These are phyloP conservation scores for Glareola pratincola DNA, from an alignment of 2,113 vertebrate species.

Conservation along the genomic window DNA sequence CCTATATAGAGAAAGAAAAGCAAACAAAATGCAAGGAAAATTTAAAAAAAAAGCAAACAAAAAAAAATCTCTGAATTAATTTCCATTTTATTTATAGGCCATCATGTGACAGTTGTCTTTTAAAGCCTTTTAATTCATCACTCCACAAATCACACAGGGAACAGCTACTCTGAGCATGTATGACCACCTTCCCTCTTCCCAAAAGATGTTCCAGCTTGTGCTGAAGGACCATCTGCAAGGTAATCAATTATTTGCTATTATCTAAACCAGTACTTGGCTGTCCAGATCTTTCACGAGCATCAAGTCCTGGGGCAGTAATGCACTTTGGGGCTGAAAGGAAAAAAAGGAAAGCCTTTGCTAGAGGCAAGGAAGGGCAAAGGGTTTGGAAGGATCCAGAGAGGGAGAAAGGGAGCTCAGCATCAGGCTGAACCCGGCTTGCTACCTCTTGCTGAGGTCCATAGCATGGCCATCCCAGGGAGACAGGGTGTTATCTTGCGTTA, in stretches of 20 bases:
- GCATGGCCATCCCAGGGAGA: neutral
- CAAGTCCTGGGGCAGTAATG: neutral
- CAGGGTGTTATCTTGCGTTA: neutral
- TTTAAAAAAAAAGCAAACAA: neutral
- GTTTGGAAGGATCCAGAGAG: neutral
- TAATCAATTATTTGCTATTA: slow-evolving; percentile 15
- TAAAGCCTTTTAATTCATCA: neutral
- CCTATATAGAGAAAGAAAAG: neutral
- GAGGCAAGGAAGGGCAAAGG: neutral
- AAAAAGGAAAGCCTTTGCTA: neutral
- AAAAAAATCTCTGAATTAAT: neutral
- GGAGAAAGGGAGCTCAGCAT: neutral
- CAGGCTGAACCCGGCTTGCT: neutral
- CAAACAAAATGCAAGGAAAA: slow-evolving; percentile 11
- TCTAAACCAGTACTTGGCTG: neutral
- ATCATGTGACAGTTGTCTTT: neutral
- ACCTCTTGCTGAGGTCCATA: neutral
- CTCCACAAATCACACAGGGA: neutral
- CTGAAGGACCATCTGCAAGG: neutral
- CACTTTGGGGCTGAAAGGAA: neutral
- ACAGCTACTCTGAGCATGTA: neutral
- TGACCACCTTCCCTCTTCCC: neutral
- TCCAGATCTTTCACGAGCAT: neutral
- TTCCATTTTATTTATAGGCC: neutral
- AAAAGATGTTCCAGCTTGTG: neutral